phyloP scores from a whole-genome alignment of 2,113 vertebrate species.

The Ictalurus punctatus region DNA sequence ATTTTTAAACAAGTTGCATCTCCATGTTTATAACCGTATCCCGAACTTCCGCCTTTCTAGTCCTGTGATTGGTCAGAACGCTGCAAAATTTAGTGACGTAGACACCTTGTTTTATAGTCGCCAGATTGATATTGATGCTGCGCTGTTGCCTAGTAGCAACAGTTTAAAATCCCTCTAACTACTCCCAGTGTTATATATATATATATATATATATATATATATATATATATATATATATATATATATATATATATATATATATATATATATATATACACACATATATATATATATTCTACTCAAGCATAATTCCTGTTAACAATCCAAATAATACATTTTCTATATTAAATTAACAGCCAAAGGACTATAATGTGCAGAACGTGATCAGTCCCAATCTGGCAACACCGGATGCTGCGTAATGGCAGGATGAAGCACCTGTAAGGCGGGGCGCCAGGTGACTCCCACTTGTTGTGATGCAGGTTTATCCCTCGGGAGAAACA shows the following conservation, averaged over 20 bases:
- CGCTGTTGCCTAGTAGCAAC: neutral
- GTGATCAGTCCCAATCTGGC: neutral
- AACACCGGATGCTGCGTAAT: neutral
- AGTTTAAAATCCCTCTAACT: neutral
- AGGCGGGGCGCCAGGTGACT: slow-evolving; percentile 52
- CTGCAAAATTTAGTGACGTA: neutral
- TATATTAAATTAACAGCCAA: neutral
- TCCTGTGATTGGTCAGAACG: neutral
- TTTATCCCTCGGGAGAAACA: slow-evolving; percentile 14
- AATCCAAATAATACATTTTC: neutral
- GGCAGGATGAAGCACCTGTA: neutral
- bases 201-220: too few species aligned
- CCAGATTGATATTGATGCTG: neutral
- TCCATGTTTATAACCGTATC: neutral
- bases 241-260: too few species aligned
- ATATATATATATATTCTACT: neutral
- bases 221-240: too few species aligned
- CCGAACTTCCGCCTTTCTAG: neutral
- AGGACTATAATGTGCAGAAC: too few species aligned
- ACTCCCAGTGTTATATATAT: too few species aligned
- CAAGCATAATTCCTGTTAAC: neutral
- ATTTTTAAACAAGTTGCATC: neutral
- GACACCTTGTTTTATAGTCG: neutral
- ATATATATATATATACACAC: neutral
- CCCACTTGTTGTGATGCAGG: slow-evolving; percentile 52